Conservation (phyloP, 2,888 invertebrate genomes). For the Aporophyla nigra region DNA sequence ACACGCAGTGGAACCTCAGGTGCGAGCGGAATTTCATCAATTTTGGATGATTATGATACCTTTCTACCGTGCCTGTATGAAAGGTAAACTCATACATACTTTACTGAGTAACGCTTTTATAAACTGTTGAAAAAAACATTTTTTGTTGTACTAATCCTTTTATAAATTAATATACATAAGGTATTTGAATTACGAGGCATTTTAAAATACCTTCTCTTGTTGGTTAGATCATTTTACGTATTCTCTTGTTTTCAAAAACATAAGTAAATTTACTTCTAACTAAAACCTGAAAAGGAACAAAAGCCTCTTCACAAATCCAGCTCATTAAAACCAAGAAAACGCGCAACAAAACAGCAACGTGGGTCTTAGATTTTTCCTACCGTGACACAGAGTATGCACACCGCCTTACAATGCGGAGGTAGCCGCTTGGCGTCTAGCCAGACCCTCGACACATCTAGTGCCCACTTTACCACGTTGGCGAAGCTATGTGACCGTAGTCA, state of each 20-base stretch:
- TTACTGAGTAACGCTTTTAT: constrained; percentile 25
- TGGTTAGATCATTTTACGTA: background rate
- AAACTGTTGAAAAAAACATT: constrained; percentile 13
- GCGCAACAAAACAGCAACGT: constrained; percentile 16
- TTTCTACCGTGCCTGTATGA: constrained; percentile 32
- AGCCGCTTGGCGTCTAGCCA: constrained; percentile 79
- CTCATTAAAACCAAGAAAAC: constrained; percentile 29
- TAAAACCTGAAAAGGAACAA: background rate
- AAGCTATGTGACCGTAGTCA: constrained; percentile 71
- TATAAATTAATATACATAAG: background rate
- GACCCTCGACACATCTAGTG: constrained; percentile 79
- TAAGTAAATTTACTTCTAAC: background rate
- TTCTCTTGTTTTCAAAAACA: background rate
- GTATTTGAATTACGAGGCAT: background rate
- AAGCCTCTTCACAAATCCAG: background rate
- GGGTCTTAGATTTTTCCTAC: constrained; percentile 6
- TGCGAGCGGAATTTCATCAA: constrained; percentile 65
- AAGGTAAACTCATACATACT: constrained; percentile 27
- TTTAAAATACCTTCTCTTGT: background rate
- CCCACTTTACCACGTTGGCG: constrained; percentile 76
- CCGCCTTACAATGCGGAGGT: constrained; percentile 65
- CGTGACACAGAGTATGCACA: constrained; percentile 33
- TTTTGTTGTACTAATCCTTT: background rate
- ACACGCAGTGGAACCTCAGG: constrained; percentile 63
- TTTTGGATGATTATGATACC: constrained; percentile 61